Base-by-base conservation (phyloP, 2,797 vertebrate genomes). In the Arnoldichthys spilopterus region DNA sequence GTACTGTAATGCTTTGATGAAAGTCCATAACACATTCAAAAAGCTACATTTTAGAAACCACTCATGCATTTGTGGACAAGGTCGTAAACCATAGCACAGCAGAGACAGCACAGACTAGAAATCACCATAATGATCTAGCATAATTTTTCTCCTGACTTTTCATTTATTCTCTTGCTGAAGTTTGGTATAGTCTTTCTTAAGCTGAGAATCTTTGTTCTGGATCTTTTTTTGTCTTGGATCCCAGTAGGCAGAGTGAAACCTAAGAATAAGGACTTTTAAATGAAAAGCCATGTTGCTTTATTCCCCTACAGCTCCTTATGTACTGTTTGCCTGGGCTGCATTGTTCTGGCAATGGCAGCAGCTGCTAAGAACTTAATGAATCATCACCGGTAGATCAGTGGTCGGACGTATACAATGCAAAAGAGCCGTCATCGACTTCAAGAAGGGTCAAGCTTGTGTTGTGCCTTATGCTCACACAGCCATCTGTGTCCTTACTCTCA, bases 261-360 rank as follows among this genome's bases (percentile, higher is more conserved):
- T 4, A 1, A 24, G 40, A 67, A 67, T 24, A 45, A 13, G 22
- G 37, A 24, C 26, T 59, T 34, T 12, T 0, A 28, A 66, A 34
- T 66, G n/a, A 34, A 12, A 47, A 26, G 64, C 22, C 64, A 47
- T 8, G 22, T 32, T 18, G 16, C 47, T 70, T 51, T 53, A 70
- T 51, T 51, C 16, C 53, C 28, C 37, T 34, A n/a, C 28, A 34
- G 28, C 49, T 70, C 68, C 34, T 70, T 70, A 70, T 53, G 16
- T 3, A 22, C 9, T 22, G 1, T 32, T 15, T 51, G 30, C 28
- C 28, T 53, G 28, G 53, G 18, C 11, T 54, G 7, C 30, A 54
- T 53, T 53, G 24, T 49, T 67, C 40, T 16, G 40, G 22, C 40
- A 49, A 40, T 49, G 45, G 45, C 66, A 49, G 45, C 45, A 34